Percentiles rank a stretch among this genome's conserved stretches.
Conservation (phyloP, 1,140 invertebrate species). For the Drosophila eugracilis region DNA sequence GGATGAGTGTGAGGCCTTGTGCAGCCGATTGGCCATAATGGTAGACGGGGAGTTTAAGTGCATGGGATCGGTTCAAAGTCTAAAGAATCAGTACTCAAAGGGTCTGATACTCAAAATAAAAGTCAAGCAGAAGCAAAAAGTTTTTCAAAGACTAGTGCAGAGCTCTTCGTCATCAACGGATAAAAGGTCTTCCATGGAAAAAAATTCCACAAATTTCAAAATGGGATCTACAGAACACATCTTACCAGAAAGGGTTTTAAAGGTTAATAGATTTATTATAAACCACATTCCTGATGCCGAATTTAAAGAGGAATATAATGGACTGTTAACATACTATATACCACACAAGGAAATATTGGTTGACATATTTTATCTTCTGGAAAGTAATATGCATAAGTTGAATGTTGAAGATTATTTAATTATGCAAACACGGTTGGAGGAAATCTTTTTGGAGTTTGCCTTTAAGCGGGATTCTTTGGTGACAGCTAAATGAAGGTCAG, state of each 20-base stretch:
- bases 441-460: slow-evolving; percentile 88
- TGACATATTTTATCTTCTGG: slow-evolving; percentile 90
- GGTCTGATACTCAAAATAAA: slow-evolving; percentile 86
- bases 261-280: slow-evolving; percentile 16
- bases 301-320: slow-evolving; percentile 89
- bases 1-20: slow-evolving; percentile 95
- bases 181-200: not conserved
- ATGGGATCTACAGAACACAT: not conserved
- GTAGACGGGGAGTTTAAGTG: slow-evolving; percentile 92
- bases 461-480: not conserved
- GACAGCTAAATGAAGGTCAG: not conserved
- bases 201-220: too few relatives aligned
- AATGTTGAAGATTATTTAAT: slow-evolving; percentile 93
- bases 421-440: slow-evolving; percentile 93
- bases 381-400: slow-evolving; percentile 86
- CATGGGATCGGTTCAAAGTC: slow-evolving; percentile 88
- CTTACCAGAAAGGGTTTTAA: not conserved
- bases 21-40: slow-evolving; percentile 94
- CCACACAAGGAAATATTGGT: slow-evolving; percentile 87
- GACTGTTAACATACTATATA: slow-evolving; percentile 91
- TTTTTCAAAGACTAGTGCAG: not conserved
- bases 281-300: not conserved
- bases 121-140: not conserved
- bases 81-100: slow-evolving; percentile 89
- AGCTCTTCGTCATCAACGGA: slow-evolving; percentile 1